Evolutionary conservation across 2,113 vertebrate species (phyloP), one percentile per base, ranked within the genome.

Genomic region (Tor tambroides): DNA sequence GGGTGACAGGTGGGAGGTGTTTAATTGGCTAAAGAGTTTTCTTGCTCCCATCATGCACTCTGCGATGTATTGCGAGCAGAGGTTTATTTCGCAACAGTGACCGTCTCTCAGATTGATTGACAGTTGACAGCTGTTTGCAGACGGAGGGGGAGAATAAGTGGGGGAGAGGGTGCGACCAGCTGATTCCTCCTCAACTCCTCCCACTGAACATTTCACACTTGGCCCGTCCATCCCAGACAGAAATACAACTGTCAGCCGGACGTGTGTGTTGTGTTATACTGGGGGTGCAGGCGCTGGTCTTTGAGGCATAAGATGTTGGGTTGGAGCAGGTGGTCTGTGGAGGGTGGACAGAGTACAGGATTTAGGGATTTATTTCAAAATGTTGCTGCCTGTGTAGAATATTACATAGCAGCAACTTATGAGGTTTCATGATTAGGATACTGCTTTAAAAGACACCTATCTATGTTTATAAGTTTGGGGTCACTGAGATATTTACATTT

Each of bases 281-380:
- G 95, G 95, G 3, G 94, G 95, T 3, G 92, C 86, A 1, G 95
- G 95, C 65, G 94, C 93, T 6, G 94, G 88, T 95, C 95, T 94
- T 90, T 93, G 95, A 94, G 95, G 95, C 93, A 95, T 87, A 75
- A 94, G 92, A 80, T 92, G 92, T 77, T 94, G 91, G 12, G 89
- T 85, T 7, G 89, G 89, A 91, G 92, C 85, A 63, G 91, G 80
- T 2, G 94, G 93, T 91, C 94, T 94, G n/a, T 91, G 92, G 79
- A 63, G 11, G 65, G 46, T 65, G 23, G 49, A 79, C 6, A 81
- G 26, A 79, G 23, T 75, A n/a, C 6, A 74, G 35, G 21, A 71
- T 19, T 21, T 15, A 23, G 23, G 19, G 30, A 23, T 72, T 72
- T 38, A 75, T 72, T 38, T 38, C 32, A 72, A 72, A 72, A 72